phyloP scores from a whole-genome alignment of 2,113 vertebrate genomes.

The Ptyas mucosa region DNA sequence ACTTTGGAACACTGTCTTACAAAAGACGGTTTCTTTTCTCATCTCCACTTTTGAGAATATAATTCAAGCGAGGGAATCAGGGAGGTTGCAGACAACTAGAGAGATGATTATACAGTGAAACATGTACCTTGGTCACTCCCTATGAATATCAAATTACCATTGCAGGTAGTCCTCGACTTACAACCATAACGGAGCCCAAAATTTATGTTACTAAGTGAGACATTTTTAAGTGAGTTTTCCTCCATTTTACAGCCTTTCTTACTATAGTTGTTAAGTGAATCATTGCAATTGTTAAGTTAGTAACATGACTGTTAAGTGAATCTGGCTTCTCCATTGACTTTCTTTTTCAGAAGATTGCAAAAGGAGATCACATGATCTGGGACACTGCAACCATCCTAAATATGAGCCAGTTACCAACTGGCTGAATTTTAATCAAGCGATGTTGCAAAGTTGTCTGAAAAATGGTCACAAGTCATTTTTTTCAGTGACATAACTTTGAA shows the following conservation, averaged over 20 bases:
- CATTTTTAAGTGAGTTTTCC: not conserved
- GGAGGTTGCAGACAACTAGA: not conserved
- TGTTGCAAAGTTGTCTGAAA: not conserved
- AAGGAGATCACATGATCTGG: not conserved
- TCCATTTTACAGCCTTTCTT: not conserved
- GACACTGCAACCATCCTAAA: not conserved
- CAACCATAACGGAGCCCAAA: not conserved
- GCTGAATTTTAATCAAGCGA: not conserved
- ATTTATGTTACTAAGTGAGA: not conserved
- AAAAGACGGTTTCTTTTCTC: not conserved
- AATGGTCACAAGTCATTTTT: not conserved
- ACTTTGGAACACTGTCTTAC: not conserved
- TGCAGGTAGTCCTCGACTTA: not conserved
- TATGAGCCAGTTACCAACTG: not conserved
- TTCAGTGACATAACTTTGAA: not conserved
- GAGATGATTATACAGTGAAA: not conserved
- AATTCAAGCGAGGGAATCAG: not conserved
- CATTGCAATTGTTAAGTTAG: not conserved
- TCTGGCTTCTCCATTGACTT: not conserved
- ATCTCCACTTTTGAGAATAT: not conserved
- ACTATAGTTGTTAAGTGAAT: not conserved
- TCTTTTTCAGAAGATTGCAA: not conserved
- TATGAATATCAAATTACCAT: not conserved
- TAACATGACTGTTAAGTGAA: not conserved
- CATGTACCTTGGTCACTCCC: not conserved